Percentiles rank a stretch among this genome's conserved stretches.
phyloP scores from a whole-genome alignment of 2,888 invertebrate genomes.

The Scaptomyza polygonia region DNA sequence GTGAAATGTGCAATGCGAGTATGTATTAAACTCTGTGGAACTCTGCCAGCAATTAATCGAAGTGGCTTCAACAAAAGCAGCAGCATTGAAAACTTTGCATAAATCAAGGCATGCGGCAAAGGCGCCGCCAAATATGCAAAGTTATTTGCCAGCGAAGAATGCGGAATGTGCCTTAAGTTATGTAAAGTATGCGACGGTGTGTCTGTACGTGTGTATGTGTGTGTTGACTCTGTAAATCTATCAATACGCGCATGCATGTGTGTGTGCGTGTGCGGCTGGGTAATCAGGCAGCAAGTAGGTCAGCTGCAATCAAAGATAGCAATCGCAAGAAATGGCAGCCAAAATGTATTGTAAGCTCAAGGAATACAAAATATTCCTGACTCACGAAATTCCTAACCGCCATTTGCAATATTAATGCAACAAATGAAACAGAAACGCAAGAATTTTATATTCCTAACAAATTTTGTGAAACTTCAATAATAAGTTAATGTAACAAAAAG shows the following conservation, averaged over 20 bases:
- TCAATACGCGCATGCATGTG: not conserved
- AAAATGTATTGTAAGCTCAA: slow-evolving; percentile 62
- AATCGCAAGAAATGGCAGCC: slow-evolving; percentile 63
- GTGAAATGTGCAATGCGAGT: slow-evolving; percentile 20
- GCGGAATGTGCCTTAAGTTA: slow-evolving; percentile 69
- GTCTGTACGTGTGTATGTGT: slow-evolving; percentile 7
- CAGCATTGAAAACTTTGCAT: slow-evolving; percentile 57
- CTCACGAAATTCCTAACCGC: slow-evolving; percentile 28
- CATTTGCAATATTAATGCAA: slow-evolving; percentile 21
- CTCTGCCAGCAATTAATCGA: slow-evolving; percentile 68
- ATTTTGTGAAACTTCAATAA: not conserved
- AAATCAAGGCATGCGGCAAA: slow-evolving; percentile 68
- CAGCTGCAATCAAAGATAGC: slow-evolving; percentile 76
- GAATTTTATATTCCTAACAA: not conserved
- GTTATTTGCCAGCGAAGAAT: slow-evolving; percentile 69
- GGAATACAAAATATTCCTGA: slow-evolving; percentile 36
- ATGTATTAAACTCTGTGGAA: slow-evolving; percentile 30
- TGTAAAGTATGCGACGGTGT: slow-evolving; percentile 62
- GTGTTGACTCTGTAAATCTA: not conserved
- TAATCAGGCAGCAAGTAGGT: slow-evolving; percentile 78
- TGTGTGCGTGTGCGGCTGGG: slow-evolving; percentile 47
- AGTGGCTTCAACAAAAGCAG: slow-evolving; percentile 46
- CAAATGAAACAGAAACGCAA: slow-evolving; percentile 4
- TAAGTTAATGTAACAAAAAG: not conserved
- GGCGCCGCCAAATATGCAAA: slow-evolving; percentile 72